Base-by-base conservation (phyloP, 2,113 vertebrate species). In the Machaerirhynchus nigripectus region DNA sequence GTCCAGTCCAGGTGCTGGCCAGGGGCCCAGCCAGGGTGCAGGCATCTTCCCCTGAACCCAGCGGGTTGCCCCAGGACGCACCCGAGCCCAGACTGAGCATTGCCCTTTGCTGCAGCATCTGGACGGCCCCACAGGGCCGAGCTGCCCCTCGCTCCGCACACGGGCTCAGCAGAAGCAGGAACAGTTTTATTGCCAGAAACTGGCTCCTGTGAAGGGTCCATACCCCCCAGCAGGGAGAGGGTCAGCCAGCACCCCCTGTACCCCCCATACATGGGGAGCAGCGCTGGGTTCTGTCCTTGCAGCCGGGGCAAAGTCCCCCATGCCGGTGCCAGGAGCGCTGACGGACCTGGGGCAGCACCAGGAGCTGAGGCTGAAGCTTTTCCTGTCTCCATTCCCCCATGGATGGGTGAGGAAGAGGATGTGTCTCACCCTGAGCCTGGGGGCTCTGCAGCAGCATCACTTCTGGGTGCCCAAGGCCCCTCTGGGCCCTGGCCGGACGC, bases 371-470 rank as follows among this genome's bases (percentile, higher is more conserved):
- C 61, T 28, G 63, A 31, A 57, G 55, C 22, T 77, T 6, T 1
- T 28, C 22, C 59, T 4, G 0, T 27, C 31, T 53, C 84, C 9
- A 0, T 57, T 47, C 7, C 49, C 44, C 80, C 64, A 0, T 0
- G 16, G 40, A 4, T 1, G 3, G 55, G 33, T 2, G 30, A 80
- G 1, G 40, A 77, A 46, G 80, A 57, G 14, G 63, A 31, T 3
- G 6, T 1, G 1, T 42, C 81, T 63, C 6, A 13, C 65, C 53
- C 70, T 4, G 40, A 85, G 76, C 59, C 44, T 6, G 3, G 0
- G 2, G 31, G 42, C 28, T 39, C 39, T 2, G 3, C 67, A 6
- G 49, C 5, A 3, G 9, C 0, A 0, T 96, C 95, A 96, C 2
- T 74, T 92, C 27, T 13, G 82, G 0, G 17, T 39, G 2, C 4